Evolutionary conservation across 92 coral and sea anemone genomes (phyloP), one percentile per base, ranked within the genome.

Genomic region (Virgularia gustaviana): DNA sequence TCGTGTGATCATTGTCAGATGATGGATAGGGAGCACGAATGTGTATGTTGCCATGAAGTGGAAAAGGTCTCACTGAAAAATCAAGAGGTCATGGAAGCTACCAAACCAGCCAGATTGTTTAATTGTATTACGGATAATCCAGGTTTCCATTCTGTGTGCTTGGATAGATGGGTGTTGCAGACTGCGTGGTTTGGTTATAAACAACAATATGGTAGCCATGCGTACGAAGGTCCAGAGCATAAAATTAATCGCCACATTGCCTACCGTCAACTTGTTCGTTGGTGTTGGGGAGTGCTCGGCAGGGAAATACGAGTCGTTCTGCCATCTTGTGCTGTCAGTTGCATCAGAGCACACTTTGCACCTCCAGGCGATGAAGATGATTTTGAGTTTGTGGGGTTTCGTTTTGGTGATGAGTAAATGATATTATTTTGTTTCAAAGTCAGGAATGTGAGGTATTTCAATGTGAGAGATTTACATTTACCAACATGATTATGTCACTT

Each of bases 311-410:
- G 82, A 57, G 85, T 82, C 16, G 75, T 62, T 52, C 77, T 80
- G 19, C 87, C 84, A 39, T 72, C 90, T 2, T 82, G 87, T 51
- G 87, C 90, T 5, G 82, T 82, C 1, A 72, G 77, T 75, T 82
- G 90, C 49, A 86, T 82, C 4, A 65, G 84, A 13, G 72, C 81
- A 23, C 83, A 82, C 65, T 81, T 77, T 24, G 86, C 86, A 31
- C 89, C 85, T 36, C 86, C 86, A 37, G 83, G 80, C 39, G 70
- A 55, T 28, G 86, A 85, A 63, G 83, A 85, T 29, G 86, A 76
- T 29, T 81, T 81, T 78, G 78, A 36, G 36, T 82, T 86, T 44
- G 81, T 59, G 54, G 79, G 82, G 27, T 78, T 82, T 78, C 12
- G 51, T 0, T 56, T 82, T 53, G 66, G 85, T 13, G 85, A 79